Evolutionary conservation across 2,888 invertebrate genomes (phyloP), one percentile per base, ranked within the genome.

Genomic region (Athrips mouffetella): DNA sequence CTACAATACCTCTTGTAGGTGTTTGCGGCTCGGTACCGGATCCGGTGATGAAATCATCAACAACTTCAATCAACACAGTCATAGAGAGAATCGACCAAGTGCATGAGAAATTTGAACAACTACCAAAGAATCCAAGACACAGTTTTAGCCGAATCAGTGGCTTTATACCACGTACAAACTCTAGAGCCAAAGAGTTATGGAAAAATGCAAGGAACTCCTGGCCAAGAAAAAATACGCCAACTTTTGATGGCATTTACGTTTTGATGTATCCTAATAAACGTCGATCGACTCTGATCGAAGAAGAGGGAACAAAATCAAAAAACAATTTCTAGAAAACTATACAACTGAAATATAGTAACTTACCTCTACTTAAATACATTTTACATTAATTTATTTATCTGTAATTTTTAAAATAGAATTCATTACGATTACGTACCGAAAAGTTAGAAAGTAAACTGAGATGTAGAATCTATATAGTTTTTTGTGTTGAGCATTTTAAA

Each of bases 191-290:
- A 21, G n/a, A 30, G 21, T 31, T 44, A 31, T 44, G 44, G 44
- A 16, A 30, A 7, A 31, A 7, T 11, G 45, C 45, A 45, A 35
- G 41, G 25, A 45, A 25, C 16, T 29, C 30, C n/a, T 49, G 45
- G 20, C 40, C 31, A 2, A 33, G 41, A 6, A 49, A 15, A 11
- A 11, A 10, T 1, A 45, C 18, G 29, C 15, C 39, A 2, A 10
- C 29, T 16, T 37, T 21, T 30, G 45, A 49, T 6, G 39, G 45
- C 16, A 49, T 49, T 1, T 44, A 13, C 11, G 30, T 49, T 2
- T 21, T 49, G 11, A 49, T 49, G 37, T 37, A 45, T 5, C 39
- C 49, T 3, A 35, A 35, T 6, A 25, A 21, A 21, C 21, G 42
- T 10, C n/a, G 7, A 10, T 18, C 44, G 3, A 2, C 33, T 5